These are phyloP conservation scores for Drosophila repletoides DNA, from an alignment of 1,140 invertebrate species.

Conservation along the genomic window DNA sequence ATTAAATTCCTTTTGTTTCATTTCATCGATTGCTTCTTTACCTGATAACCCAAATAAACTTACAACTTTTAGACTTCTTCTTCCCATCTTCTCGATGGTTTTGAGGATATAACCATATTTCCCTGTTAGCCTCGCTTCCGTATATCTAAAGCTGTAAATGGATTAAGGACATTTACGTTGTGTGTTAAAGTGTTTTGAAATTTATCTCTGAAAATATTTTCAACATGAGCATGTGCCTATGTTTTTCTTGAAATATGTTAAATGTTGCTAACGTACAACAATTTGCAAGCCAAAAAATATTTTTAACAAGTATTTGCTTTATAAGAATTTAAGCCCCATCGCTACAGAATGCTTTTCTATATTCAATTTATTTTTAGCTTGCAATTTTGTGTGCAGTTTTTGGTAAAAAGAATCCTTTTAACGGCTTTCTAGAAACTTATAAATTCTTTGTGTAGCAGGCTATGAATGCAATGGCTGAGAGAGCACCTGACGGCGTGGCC, in stretches of 20 bases:
- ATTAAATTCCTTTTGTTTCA: no score
- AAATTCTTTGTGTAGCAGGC: slow-evolving; percentile 46
- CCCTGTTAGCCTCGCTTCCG: no score
- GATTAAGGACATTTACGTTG: no score
- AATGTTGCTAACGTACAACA: not conserved
- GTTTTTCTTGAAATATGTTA: not conserved
- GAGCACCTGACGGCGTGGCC: slow-evolving; percentile 34
- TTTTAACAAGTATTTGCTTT: not conserved
- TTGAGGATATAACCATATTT: no score
- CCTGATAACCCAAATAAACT: no score
- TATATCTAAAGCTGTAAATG: no score
- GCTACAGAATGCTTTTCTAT: slow-evolving; percentile 29
- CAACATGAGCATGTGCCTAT: no score
- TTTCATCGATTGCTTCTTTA: no score
- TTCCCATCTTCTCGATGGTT: no score
- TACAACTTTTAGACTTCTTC: no score
- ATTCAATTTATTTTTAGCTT: slow-evolving; percentile 15
- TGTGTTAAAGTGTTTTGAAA: no score
- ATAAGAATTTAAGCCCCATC: not conserved
- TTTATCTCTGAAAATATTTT: no score
- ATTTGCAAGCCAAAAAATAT: slow-evolving; percentile 19
- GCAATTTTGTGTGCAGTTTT: slow-evolving; percentile 29
- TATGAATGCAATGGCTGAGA: slow-evolving; percentile 18
- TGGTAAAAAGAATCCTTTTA: slow-evolving; percentile 52
- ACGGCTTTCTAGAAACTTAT: slow-evolving; percentile 55